Base-by-base conservation (phyloP, 1,140 invertebrate species). In the Leucophenga varia region DNA sequence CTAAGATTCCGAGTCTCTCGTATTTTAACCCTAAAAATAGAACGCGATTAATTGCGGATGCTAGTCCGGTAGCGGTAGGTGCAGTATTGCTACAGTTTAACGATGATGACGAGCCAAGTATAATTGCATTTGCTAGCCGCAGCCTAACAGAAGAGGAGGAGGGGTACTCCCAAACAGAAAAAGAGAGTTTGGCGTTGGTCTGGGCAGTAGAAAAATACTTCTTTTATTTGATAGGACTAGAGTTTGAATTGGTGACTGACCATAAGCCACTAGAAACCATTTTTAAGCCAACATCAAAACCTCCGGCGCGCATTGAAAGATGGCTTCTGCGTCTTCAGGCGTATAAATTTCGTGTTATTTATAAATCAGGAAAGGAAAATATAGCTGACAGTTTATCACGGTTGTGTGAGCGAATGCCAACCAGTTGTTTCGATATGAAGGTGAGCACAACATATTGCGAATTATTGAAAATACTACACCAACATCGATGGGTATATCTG, bases 121-220 rank as follows among this genome's bases (percentile, higher is more conserved):
- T 53, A 14, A 43, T 53, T 28, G 32, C 40, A 16, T 51, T 59
- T 45, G 47, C 43, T 2, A 76, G 64, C 43, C 63, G 72, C 56
- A 69, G 59, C 19, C 49, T 79, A 28, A 63, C 72, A 5, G 54
- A 61, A 22, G 58, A 59, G 7, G 68, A 79, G 58, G 64, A 55
- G 52, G 47, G 71, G 14, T 78, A 77, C 48, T 77, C 58, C 5
- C 72, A 77, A 47, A 77, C 65, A 2, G 74, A 78, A 49, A 68
- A 72, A 41, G 74, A 78, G 57, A 61, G 57, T 43, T 47, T 77
- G 2, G 55, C 55, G 4, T 41, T 65, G 22, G 68, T 74, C 8
- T 75, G 71, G 67, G 52, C 58, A 20, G 43, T 71, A 7, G 63
- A 75, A 50, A 50, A 54, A 19, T 67, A 64, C 12, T 53, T 64